Base-by-base conservation (phyloP, 2,888 invertebrate genomes). In the Hoplodrina blanda region DNA sequence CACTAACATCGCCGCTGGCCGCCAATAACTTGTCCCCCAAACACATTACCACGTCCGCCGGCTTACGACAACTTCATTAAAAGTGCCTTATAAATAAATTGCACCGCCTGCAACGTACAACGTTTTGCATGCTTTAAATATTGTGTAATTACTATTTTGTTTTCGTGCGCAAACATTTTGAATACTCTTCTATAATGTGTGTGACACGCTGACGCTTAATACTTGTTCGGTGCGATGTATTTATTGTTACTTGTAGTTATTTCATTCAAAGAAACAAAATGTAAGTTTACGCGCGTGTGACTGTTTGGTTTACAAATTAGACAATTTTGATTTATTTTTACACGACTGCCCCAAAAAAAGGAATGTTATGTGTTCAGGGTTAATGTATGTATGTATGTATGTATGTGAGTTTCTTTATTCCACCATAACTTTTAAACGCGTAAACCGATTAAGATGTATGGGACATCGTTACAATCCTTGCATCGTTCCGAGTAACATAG, bases 11-110 rank as follows among this genome's bases (percentile, higher is more conserved):
- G 2, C 62, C 77, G 84, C 84, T 46, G 20, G 2, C 19, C 64
- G 33, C 61, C 41, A 17, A 37, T 70, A 64, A 56, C 67, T 84
- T 78, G 65, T 15, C 5, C 64, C 63, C 49, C 62, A 68, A 76
- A 61, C 44, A 73, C 66, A 71, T 66, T 69, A 53, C 66, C 68
- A 65, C 73, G 71, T 67, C 69, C 64, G 64, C 64, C 25, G 44
- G 72, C 55, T 70, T 66, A 69, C 75, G 83, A 87, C 87, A 87
- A 88, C 85, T 89, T 88, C 88, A 90, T 91, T 90, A 89, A 85
- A 86, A 86, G 70, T 82, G 67, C 72, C 80, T 83, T 81, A 82
- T 84, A 87, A 87, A 89, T 85, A 87, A 86, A 85, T 83, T 75
- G 79, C 70, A 78, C 59, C 63, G 76, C 49, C 77, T 60, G 74